These are phyloP conservation scores for Troides oblongomaculatus DNA, from an alignment of 2,888 invertebrate genomes.

Conservation along the genomic window DNA sequence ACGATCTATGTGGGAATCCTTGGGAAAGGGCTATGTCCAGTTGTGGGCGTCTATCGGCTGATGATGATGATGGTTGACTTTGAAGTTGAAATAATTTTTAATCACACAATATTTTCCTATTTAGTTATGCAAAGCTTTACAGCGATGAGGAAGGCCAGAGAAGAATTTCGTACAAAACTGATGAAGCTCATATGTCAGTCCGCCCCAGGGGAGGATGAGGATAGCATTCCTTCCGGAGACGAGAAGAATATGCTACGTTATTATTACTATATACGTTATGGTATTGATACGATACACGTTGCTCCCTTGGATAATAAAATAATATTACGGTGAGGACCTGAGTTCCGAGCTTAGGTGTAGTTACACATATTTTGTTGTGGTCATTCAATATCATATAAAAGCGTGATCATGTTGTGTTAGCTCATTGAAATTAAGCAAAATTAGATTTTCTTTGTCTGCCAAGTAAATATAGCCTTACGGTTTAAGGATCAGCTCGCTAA, in stretches of 20 bases:
- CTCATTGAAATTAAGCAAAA: too few relatives aligned
- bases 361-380: too few relatives aligned
- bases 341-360: neutral
- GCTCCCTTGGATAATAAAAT: slow-evolving; percentile 89
- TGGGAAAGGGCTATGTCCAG: too few relatives aligned
- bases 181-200: slow-evolving; percentile 86
- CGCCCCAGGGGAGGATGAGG: slow-evolving; percentile 62
- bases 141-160: slow-evolving; percentile 85
- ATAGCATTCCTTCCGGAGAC: slow-evolving; percentile 79
- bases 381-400: too few relatives aligned
- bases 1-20: too few relatives aligned
- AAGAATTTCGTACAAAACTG: slow-evolving; percentile 89
- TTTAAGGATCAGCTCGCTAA: too few relatives aligned
- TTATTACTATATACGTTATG: slow-evolving; percentile 94
- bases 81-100: too few relatives aligned
- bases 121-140: slow-evolving; percentile 84
- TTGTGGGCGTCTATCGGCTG: too few relatives aligned
- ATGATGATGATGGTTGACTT: too few relatives aligned
- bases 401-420: too few relatives aligned
- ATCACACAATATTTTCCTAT: slow-evolving; percentile 2
- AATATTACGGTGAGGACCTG: slow-evolving; percentile 76
- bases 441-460: too few relatives aligned
- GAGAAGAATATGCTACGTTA: slow-evolving; percentile 88
- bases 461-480: too few relatives aligned
- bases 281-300: slow-evolving; percentile 93